Base-by-base conservation (phyloP, 1,140 invertebrate genomes). In the Drosophila kanapiae region DNA sequence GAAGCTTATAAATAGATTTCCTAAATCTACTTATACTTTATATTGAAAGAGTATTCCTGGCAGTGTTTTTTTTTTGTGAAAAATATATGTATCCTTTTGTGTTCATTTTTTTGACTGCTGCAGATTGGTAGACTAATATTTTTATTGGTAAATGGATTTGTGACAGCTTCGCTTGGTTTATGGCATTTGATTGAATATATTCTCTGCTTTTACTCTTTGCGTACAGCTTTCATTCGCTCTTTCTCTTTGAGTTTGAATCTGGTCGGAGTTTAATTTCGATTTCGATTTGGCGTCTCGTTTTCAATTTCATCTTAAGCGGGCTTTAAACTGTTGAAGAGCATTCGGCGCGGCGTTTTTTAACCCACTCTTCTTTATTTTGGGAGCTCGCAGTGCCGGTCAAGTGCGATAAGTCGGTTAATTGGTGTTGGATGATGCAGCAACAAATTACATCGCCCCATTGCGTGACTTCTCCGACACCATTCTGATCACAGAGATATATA, bases 381-480 rank as follows among this genome's bases (percentile, higher is more conserved):
- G 23, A 23, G 23, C 23, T 11, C 31, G 48, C 63, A 59, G 54
- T 42, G 51, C 82, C 80, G 63, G 64, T 69, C 60, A 83, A 71
- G 83, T 88, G 84, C 76, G 83, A 88, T 87, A 87, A 87, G 77
- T 74, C 54, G 74, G 53, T 68, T 80, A 84, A 84, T 78, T 88
- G 83, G 68, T 54, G 54, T 61, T 47, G 67, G 68, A 88, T 87
- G 80, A 62, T 80, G 85, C 80, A 79, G 69, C 79, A 65, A 45
- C 60, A 59, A 71, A 58, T 71, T 56, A 59, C 56, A 47, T 31
- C 43, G 49, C 29, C 51, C 37, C 61, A 18, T 35, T 70, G 78
- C 84, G 84, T 86, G 83, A 82, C 82, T 77, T 60, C 56, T 40
- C 38, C 61, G 67, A 51, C 67, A 74, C 57, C 69, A 70, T 87